These are phyloP conservation scores for Hyles euphorbiae DNA, from an alignment of 1,140 invertebrate genomes.

Conservation along the genomic window DNA sequence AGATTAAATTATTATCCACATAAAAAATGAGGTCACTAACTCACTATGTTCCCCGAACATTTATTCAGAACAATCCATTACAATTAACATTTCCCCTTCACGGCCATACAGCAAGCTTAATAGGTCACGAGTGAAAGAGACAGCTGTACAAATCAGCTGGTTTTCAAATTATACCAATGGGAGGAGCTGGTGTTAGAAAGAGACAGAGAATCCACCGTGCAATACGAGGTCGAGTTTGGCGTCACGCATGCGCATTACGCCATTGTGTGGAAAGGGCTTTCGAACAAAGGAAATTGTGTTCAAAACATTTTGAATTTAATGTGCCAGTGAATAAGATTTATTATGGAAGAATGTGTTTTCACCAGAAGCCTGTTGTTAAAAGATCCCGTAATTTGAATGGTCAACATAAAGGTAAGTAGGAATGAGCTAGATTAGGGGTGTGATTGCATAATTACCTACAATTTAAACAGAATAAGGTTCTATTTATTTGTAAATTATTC, in stretches of 20 bases:
- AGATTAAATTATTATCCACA: no score
- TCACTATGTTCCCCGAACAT: no score
- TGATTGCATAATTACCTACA: no score
- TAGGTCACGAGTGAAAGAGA: slow-evolving; percentile 10
- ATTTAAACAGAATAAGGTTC: no score
- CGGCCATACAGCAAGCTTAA: neutral
- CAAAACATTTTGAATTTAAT: slow-evolving; percentile 9
- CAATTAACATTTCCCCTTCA: slow-evolving; percentile 5
- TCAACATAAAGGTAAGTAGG: no score
- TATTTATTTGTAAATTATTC: no score
- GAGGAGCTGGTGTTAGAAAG: slow-evolving; percentile 8
- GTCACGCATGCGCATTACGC: slow-evolving; percentile 23
- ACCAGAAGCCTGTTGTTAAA: no score
- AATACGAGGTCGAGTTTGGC: slow-evolving; percentile 22
- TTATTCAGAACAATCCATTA: neutral
- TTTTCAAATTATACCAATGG: slow-evolving; percentile 6
- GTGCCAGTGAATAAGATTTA: no score
- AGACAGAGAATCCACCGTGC: slow-evolving; percentile 16
- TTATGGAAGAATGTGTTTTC: no score
- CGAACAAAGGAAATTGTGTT: slow-evolving; percentile 22
- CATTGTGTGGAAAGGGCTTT: slow-evolving; percentile 28
- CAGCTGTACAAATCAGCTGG: slow-evolving; percentile 3
- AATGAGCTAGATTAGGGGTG: no score
- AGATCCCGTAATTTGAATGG: no score
- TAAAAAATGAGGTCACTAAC: no score